Evolutionary conservation across 2,888 invertebrate genomes (phyloP), one percentile per base, ranked within the genome.

Genomic region (Ophion ellenae): DNA sequence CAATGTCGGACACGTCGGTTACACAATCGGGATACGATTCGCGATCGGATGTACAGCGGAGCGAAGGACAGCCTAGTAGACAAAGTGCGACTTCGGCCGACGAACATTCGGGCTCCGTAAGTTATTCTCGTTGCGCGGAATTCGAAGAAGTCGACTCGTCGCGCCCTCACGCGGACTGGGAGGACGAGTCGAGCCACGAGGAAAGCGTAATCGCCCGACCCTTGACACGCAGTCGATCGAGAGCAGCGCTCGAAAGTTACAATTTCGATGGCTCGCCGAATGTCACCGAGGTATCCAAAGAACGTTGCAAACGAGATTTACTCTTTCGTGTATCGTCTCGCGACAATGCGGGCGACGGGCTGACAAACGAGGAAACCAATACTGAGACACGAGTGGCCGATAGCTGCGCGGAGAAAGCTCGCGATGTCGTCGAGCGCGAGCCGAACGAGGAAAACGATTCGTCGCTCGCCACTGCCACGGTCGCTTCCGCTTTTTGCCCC

Each of bases 201-300:
- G 61, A 70, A 47, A 11, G 28, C 45, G n/a, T 5, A 40, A 28
- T 24, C 2, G 61, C 24, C 32, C 36, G 4, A 20, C 73, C 80
- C 9, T 2, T 73, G 17, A 81, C 80, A 4, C 80, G 80, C 2
- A 81, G 73, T 59, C 63, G 36, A 67, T 81, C 80, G 24, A 66
- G 80, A 2, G 73, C 73, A 7, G 73, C 57, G 24, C n/a, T 67
- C 7, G 66, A 80, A 24, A 66, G 28, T 17, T 7, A 14, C 53
- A 63, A 2, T n/a, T 9, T 9, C 45, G 73, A 57, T 0, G 24
- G 10, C 20, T n/a, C 45, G 3, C 3, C 14, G 14, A 24, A 61
- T 11, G 36, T 32, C 9, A 32, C 17, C n/a, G 28, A 36, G 10
- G n/a, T 24, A 2, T 6, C 14, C n/a, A 20, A 24, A 20, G 24